Conservation (phyloP, 2,797 vertebrate species). For the Mycteria americana region DNA sequence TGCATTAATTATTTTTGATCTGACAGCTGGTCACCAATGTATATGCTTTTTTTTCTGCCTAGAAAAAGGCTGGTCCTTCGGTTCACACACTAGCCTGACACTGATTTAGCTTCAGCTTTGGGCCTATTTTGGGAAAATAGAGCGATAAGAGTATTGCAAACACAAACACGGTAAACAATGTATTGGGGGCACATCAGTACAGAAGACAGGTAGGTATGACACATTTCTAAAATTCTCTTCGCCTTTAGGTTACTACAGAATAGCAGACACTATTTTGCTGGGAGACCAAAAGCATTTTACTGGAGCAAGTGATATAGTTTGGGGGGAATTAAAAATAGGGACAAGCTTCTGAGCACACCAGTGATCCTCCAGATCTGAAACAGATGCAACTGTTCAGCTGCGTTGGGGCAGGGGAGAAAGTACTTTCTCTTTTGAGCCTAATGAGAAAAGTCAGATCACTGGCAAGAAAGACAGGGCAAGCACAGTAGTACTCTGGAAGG, state of each 20-base stretch:
- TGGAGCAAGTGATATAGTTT: background rate
- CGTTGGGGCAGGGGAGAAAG: background rate
- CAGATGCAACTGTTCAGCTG: background rate
- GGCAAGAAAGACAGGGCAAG: accelerated
- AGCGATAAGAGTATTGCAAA: background rate
- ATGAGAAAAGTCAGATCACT: background rate
- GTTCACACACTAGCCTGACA: background rate
- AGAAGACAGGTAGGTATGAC: background rate
- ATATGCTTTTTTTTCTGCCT: background rate
- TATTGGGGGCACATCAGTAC: background rate
- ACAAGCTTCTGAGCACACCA: background rate
- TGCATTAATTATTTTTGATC: background rate
- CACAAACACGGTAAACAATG: background rate
- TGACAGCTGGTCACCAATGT: background rate
- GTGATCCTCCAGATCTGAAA: background rate
- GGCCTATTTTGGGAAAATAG: background rate
- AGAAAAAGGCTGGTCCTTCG: background rate
- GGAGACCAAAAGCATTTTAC: background rate
- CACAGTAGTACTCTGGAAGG: background rate
- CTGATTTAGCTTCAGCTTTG: background rate
- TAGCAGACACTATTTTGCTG: background rate
- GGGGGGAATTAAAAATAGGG: background rate
- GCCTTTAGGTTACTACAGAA: background rate
- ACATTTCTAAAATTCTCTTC: background rate
- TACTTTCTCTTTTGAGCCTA: background rate